Base-by-base conservation (phyloP, 2,797 vertebrate genomes). In the Syngnathus acus region DNA sequence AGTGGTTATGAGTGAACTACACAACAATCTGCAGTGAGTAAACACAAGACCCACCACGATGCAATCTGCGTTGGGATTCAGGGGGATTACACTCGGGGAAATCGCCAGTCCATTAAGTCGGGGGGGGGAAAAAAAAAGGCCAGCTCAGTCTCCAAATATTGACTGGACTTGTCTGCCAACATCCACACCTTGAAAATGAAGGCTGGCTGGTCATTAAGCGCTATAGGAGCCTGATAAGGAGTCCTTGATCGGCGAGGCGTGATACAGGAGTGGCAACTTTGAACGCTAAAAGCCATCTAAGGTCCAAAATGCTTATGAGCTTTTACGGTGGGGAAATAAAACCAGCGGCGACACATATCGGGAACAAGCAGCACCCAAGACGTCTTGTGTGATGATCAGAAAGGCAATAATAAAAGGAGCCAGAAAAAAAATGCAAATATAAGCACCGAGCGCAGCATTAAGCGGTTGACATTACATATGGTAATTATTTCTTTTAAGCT, bases 401-500 rank as follows among this genome's bases (percentile, higher is more conserved):
- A 79, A 87, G 64, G 73, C 67, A 65, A 75, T 68, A 68, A 72
- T 73, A 69, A 70, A 68, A 64, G 39, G 19, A 71, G 60, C 65
- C 59, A 62, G 66, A 66, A 77, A 74, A 77, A 74, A 77, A 74
- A 75, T 70, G 73, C 40, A 62, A 71, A 72, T 65, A 70, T 76
- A 67, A 77, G 67, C 32, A 75, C 63, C 67, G 77, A 83, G 82
- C 2, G 68, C 71, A 73, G 47, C 72, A 66, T 69, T 70, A 68
- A 38, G 75, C 72, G 85, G 84, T 78, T 87, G 79, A 83, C 66
- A 86, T 85, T 75, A 87, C 76, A 85, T 79, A 83, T 57, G 71
- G 81, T 72, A 86, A 85, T 85, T 89, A 89, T 88, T 87, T 83
- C 76, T 83, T 76, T 42, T 75, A 78, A 84, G 78, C 83, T 79